Evolutionary conservation across 2,113 vertebrate species (phyloP), one percentile per base, ranked within the genome.

Genomic region (Saguinus midas): DNA sequence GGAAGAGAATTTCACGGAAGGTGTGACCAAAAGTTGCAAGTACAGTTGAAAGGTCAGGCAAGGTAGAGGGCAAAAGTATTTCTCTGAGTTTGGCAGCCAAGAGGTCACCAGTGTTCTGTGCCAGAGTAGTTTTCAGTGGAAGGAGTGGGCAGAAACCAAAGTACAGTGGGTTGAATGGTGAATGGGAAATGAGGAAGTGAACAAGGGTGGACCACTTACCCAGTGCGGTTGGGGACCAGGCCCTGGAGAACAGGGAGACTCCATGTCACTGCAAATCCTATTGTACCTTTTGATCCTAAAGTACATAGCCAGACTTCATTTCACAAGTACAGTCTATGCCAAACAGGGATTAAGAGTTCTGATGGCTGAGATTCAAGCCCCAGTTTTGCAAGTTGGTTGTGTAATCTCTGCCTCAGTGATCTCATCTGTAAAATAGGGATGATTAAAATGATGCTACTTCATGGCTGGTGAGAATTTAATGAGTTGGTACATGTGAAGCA

Each of bases 111-210:
- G 61, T 0, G 16, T 52, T 76, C 88, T 84, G 52, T 72, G 66
- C 37, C 73, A 92, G 73, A 50, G 48, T 13, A 16, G 48, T 64
- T 85, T 81, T 79, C 70, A 27, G 76, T 23, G 17, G 50, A 90
- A 87, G 66, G 73, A 94, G 78, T 4, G 4, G 73, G 94, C 86
- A 90, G 93, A 96, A 96, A 95, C 85, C 80, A 52, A 45, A 89
- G 68, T 6, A 48, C 85, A 91, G n/a, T 79, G 55, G 88, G 73
- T 5, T 73, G 8, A 81, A 13, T 45, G 32, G 52, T 32, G 45
- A 87, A 78, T 45, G 40, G 66, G n/a, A 87, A 52, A 73, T 3
- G 27, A 96, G 89, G 96, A 96, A 72, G 70, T 29, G 32, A 70
- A 37, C 11, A 14, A 73, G 40, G 17, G n/a, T 58, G 85, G n/a